Evolutionary conservation across 2,113 vertebrate genomes (phyloP), one percentile per base, ranked within the genome.

Genomic region (Panthera tigris): DNA sequence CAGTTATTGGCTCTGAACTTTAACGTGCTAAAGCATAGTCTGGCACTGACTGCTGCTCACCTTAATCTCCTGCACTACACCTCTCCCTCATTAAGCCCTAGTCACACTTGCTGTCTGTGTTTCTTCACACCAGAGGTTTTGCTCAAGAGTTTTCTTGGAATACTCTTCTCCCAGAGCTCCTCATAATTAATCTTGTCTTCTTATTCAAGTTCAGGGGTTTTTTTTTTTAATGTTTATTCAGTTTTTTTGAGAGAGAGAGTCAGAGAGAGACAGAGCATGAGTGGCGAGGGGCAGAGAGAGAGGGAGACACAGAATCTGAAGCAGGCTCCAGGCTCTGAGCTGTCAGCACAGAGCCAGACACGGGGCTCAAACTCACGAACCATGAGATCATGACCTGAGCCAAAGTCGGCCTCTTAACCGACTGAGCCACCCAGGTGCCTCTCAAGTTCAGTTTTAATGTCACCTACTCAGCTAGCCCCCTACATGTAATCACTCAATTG

Each of bases 21-120:
- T 1, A 25, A 3, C 4, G 2, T 31, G 5, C 29, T 21, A 5
- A 6, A 2, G 12, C 5, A 1, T 2, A 36, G 8, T 57, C 65
- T 61, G 3, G 15, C 21, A 18, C 63, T 48, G 13, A n/a, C 21
- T 27, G 11, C 5, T 68, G 8, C 13, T 27, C 41, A 3, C 1
- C 52, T 57, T 86, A 31, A 13, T 78, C 41, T 61, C 73, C 16
- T 55, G 76, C 1, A 3, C 16, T 39, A 2, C 1, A 21, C 5
- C 3, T 14, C 12, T 45, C 52, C 4, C 27, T 76, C 23, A 23
- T 3, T 52, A 48, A 89, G 15, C 7, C 48, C 5, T 4, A 19
- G 12, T 82, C 39, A 79, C 14, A 7, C 14, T 36, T 31, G 27
- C 4, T 71, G 3, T 15, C n/a, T 21, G 29, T 88, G 68, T 27